These are phyloP conservation scores for Microchrysa polita DNA, from an alignment of 2,888 invertebrate species.

Conservation along the genomic window DNA sequence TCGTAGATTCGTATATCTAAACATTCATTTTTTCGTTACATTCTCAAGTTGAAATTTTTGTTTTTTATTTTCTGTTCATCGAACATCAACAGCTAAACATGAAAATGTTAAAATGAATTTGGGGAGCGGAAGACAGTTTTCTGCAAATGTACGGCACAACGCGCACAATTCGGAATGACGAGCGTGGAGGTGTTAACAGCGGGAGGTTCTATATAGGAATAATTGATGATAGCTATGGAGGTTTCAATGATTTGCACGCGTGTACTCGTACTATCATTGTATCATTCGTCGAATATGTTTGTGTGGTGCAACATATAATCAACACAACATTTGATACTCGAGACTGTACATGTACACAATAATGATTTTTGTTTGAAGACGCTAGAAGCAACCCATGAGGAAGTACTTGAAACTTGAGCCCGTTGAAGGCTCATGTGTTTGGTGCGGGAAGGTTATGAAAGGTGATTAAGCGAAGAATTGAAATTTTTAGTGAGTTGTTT, in stretches of 20 bases:
- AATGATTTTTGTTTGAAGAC: neutral
- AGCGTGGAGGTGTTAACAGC: conserved; percentile 24
- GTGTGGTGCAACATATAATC: conserved; percentile 18
- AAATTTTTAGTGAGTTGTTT: conserved; percentile 26
- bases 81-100: neutral
- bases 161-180: neutral
- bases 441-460: conserved; percentile 22
- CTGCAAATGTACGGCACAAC: neutral
- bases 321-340: no score
- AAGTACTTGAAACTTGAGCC: conserved; percentile 24
- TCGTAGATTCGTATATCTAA: neutral
- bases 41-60: conserved; percentile 18
- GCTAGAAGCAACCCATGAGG: conserved; percentile 19
- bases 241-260: neutral
- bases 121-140: conserved; percentile 10
- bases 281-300: neutral
- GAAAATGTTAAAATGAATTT: neutral
- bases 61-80: neutral
- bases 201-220: conserved; percentile 14
- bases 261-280: neutral
- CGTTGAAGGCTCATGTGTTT: conserved; percentile 5
- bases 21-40: neutral
- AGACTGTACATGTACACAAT: no score
- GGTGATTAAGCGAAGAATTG: conserved; percentile 30
- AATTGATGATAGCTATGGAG: conserved; percentile 1